Percentiles rank a stretch among this genome's conserved stretches.
Conservation (phyloP, 1,140 invertebrate species). For the Pseudomyrmex flavicornis region DNA sequence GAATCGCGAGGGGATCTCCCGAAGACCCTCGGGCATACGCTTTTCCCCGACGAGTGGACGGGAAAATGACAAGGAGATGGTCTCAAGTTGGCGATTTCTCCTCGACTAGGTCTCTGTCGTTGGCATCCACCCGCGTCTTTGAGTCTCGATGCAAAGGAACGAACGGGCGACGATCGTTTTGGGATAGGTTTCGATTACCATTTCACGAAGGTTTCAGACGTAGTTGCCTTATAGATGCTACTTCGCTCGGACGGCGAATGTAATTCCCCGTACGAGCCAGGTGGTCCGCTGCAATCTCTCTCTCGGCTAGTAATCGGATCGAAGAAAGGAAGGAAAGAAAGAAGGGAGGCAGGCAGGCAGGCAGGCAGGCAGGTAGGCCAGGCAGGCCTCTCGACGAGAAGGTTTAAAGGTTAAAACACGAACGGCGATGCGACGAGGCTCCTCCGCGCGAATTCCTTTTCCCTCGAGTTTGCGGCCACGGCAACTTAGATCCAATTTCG, state of each 20-base stretch:
- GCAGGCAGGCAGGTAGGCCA: no score
- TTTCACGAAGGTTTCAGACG: slow-evolving; percentile 68
- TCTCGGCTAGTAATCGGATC: slow-evolving; percentile 62
- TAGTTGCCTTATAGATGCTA: slow-evolving; percentile 41
- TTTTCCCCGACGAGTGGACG: slow-evolving; percentile 53
- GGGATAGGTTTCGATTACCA: slow-evolving; percentile 75
- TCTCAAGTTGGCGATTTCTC: neutral
- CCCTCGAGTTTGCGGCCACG: slow-evolving; percentile 21
- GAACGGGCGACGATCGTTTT: slow-evolving; percentile 64
- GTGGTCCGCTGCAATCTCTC: slow-evolving; percentile 66
- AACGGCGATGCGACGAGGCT: slow-evolving; percentile 23
- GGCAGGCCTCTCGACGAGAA: neutral
- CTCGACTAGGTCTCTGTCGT: neutral
- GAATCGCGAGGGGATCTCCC: neutral
- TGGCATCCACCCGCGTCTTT: neutral
- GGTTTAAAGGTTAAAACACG: slow-evolving; percentile 59
- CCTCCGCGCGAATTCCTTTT: slow-evolving; percentile 13
- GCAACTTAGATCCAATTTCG: slow-evolving; percentile 21
- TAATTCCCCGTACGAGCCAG: slow-evolving; percentile 66
- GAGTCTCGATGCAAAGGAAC: slow-evolving; percentile 52
- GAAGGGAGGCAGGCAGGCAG: neutral
- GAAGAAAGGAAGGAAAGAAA: slow-evolving; percentile 35
- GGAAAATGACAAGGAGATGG: slow-evolving; percentile 30
- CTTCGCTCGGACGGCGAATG: slow-evolving; percentile 41
- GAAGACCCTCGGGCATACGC: slow-evolving; percentile 44